A percentile compares a stretch with the other conserved stretches of the same genome.
Conservation (phyloP, 2,797 vertebrate genomes). For the Falco naumanni region DNA sequence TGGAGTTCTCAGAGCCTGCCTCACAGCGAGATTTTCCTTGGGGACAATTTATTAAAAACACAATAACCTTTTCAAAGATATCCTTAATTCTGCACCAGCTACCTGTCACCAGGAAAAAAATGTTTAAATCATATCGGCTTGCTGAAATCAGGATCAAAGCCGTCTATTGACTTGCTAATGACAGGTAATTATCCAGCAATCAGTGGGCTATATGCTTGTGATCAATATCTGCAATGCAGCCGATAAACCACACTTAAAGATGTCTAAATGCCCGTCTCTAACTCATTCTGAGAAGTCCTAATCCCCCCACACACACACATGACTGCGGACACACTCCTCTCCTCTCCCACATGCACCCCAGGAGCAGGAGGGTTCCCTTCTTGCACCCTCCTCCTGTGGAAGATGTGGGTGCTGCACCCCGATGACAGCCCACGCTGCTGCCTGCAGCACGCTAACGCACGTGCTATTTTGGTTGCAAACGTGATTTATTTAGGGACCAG, state of each 20-base stretch:
- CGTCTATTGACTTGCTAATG: constrained; percentile 22
- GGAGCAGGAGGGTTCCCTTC: not conserved
- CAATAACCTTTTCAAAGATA: not conserved
- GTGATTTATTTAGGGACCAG: not conserved
- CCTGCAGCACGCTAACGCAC: fast-evolving
- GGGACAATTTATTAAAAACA: not conserved
- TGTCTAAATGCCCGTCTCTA: not conserved
- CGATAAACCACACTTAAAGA: not conserved
- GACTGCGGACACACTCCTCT: not conserved
- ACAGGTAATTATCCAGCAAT: constrained; percentile 18
- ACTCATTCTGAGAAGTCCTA: no score
- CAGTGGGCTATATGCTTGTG: not conserved
- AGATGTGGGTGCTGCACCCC: not conserved
- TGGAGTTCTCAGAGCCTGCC: not conserved
- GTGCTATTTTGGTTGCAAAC: fast-evolving
- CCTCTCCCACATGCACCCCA: fast-evolving
- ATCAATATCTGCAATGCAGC: not conserved
- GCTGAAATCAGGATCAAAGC: not conserved
- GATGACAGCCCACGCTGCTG: fast-evolving
- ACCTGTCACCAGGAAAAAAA: not conserved
- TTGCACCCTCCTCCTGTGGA: no score
- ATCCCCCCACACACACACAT: fast-evolving
- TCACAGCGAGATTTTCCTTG: not conserved
- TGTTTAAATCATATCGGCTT: not conserved
- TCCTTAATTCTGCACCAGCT: not conserved